Base-by-base conservation (phyloP, 1,140 invertebrate species). In the Bombus impatiens region DNA sequence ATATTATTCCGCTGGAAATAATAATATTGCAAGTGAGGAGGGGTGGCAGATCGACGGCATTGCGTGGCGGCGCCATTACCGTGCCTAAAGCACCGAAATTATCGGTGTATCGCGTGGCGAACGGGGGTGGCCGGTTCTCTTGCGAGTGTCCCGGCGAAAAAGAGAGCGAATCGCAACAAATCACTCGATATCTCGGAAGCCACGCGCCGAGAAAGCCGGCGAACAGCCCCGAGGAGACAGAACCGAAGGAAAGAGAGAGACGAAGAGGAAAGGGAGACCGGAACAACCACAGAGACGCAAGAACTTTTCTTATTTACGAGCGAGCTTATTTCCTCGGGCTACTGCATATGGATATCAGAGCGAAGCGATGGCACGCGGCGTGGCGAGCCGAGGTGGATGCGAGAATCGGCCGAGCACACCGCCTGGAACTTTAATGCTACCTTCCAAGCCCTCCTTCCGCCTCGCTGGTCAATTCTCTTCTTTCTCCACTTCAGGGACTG, bases 241-340 rank as follows among this genome's bases (percentile, higher is more conserved):
- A 15, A 0, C 6, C 65, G 65, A 67, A 15, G 28, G 13, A 32
- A 12, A 22, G 22, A 28, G 28, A 47, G 12, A 37, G 42, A 32
- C 15, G 22, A 22, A 10, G 18, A 25, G 65, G 35, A 25, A 37
- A 13, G 8, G 37, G 59, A 67, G 79, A 35, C 47, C 40, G 42
- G 22, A 82, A 78, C 62, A 59, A n/a, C 37, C 37, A 47, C 42
- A 47, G 62, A 86, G 82, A 81, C 84, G 89, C 84, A 91, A 90
- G 82, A 91, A 91, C 89, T 91, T 91, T 91, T 91, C 87, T 91
- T 91, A 90, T 91, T 91, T 90, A 91, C 90, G 90, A 91, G 87
- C 90, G 62, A 91, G 89, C 90, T 91, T 90, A 91, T 90, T 91
- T 91, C 89, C 85, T 90, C 85, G 80, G 87, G 85, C 85, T 91